Evolutionary conservation across 2,888 invertebrate genomes (phyloP), one percentile per base, ranked within the genome.

Genomic region (Tinea pellionella): DNA sequence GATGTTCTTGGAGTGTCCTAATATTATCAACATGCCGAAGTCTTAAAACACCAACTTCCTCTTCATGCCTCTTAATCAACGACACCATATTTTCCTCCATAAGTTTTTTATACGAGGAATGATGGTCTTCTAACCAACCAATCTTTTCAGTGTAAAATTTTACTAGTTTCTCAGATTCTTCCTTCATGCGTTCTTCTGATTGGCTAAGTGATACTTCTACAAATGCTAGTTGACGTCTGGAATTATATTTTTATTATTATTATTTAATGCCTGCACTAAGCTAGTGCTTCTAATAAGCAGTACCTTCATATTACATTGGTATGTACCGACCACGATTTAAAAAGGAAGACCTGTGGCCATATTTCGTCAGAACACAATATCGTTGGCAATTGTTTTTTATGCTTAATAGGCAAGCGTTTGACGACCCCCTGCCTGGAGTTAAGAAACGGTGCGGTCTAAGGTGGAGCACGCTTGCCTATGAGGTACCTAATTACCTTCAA

Each of bases 101-200:
- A 65, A 89, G 79, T 60, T 86, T 88, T 61, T 89, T 82, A 62
- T 81, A 82, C 41, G 82, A 65, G 12, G 75, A 71, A 62, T 90
- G 88, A 64, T 89, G 89, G 60, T 89, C 89, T 63, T 90, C 87
- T 16, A 90, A 67, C 76, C 85, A 80, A 56, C 72, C 71, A 41
- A 89, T 78, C 70, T 89, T 90, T 64, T 88, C 88, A 2, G 83
- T 75, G 63, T 88, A 89, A 64, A 81, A 83, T 64, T 80, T 84
- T 0, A 81, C 75, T 2, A 89, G 62, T 64, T 84, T 84, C 4
- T 88, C 88, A 62, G 88, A 84, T 73, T 91, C 91, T 24, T 86
- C 86, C 69, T 89, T 90, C 74, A 91, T 81, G 65, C 90, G 78
- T 62, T 89, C 89, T 69, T 91, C 91, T 0, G 89, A 75, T 65